phyloP scores from a whole-genome alignment of 2,113 vertebrate genomes.

The Dunckerocampus dactyliophorus region DNA sequence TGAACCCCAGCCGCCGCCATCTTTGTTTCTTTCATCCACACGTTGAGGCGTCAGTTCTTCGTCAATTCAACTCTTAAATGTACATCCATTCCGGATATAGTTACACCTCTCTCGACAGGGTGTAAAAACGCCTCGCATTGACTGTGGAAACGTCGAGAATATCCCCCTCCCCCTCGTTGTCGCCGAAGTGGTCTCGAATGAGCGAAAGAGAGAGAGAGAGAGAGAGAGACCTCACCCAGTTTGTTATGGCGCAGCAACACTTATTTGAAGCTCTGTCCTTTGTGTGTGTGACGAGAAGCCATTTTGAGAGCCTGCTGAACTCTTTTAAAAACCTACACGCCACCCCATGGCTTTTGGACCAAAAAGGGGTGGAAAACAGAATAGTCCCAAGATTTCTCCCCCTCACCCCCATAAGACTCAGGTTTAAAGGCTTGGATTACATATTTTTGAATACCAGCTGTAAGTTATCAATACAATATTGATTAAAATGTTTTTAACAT shows the following conservation, averaged over 20 bases:
- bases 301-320: slow-evolving; percentile 74
- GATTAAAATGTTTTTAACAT: slow-evolving; percentile 21
- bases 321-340: slow-evolving; percentile 32
- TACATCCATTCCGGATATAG: background rate
- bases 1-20: slow-evolving; percentile 19
- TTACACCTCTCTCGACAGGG: background rate
- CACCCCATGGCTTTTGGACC: slow-evolving; percentile 53
- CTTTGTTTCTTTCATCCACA: slow-evolving; percentile 14
- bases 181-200: slow-evolving; percentile 10
- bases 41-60: background rate
- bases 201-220: background rate
- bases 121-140: background rate
- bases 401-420: slow-evolving; percentile 25
- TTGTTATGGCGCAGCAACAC: slow-evolving; percentile 69
- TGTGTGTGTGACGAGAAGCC: slow-evolving; percentile 68
- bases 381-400: slow-evolving; percentile 52
- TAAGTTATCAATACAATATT: slow-evolving; percentile 57
- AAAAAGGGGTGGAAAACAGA: slow-evolving; percentile 39
- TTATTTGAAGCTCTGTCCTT: slow-evolving; percentile 60
- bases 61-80: background rate
- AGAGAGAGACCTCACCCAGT: slow-evolving; percentile 64
- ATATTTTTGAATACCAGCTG: slow-evolving; percentile 67
- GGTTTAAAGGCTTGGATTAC: slow-evolving; percentile 63
- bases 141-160: slow-evolving; percentile 4
- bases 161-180: background rate